Percentiles rank a stretch among this genome's conserved stretches.
These are phyloP conservation scores for Bombylius major DNA, from an alignment of 2,888 invertebrate species.

Conservation along the genomic window DNA sequence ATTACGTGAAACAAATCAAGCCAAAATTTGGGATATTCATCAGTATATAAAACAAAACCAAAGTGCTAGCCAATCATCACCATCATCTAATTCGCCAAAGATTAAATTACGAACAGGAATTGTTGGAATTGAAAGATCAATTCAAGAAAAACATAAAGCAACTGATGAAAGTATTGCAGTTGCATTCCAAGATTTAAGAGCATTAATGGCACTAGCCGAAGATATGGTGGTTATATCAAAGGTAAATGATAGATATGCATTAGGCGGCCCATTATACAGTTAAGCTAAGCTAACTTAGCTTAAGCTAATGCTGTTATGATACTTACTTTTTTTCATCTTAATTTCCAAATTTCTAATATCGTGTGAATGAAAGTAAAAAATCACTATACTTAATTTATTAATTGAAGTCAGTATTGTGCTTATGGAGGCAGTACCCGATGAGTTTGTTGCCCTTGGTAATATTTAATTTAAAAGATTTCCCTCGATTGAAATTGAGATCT, in stretches of 20 bases:
- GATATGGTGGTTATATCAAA: constrained; percentile 93
- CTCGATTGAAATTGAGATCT: too few relatives aligned
- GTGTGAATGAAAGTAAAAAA: too few relatives aligned
- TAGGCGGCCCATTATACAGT: too few relatives aligned
- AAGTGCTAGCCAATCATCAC: not conserved
- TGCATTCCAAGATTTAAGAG: constrained; percentile 91
- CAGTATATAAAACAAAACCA: constrained; percentile 16
- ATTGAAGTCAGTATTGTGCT: too few relatives aligned
- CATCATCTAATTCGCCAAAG: constrained; percentile 21
- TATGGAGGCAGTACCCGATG: too few relatives aligned
- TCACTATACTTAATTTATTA: too few relatives aligned
- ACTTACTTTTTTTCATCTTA: too few relatives aligned
- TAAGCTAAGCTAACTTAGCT: too few relatives aligned
- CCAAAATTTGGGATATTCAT: constrained; percentile 50
- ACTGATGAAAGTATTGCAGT: constrained; percentile 83
- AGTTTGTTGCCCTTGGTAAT: too few relatives aligned
- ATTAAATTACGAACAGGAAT: constrained; percentile 78
- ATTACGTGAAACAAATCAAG: constrained; percentile 48
- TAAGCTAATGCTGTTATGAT: too few relatives aligned
- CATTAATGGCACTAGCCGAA: constrained; percentile 91
- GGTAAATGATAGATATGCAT: constrained; percentile 27
- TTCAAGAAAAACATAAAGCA: constrained; percentile 80
- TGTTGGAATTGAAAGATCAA: constrained; percentile 86
- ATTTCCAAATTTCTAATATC: too few relatives aligned
- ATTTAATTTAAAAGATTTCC: too few relatives aligned